These are phyloP conservation scores for Sciurus niger DNA, from an alignment of 2,113 vertebrate genomes.

Conservation along the genomic window DNA sequence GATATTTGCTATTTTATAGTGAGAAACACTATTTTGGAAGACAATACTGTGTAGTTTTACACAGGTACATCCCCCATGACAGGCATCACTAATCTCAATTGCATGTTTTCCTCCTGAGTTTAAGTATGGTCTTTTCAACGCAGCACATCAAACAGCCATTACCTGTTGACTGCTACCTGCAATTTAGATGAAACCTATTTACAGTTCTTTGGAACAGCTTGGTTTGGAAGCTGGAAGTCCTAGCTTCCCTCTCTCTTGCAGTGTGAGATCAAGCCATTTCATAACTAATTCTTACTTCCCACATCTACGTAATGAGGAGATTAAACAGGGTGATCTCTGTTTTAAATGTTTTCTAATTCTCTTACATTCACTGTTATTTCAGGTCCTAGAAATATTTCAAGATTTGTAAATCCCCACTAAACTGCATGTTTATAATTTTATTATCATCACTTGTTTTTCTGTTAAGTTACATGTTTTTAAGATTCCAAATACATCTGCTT, in stretches of 20 bases:
- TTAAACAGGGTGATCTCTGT: not conserved
- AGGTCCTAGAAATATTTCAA: not conserved
- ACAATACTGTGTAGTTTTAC: not conserved
- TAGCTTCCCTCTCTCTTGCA: not conserved
- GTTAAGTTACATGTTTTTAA: not conserved
- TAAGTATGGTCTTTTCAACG: not conserved
- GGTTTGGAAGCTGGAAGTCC: not conserved
- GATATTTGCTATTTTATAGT: not conserved
- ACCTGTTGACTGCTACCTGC: not conserved
- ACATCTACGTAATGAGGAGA: not conserved
- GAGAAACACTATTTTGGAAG: not conserved
- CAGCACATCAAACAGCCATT: not conserved
- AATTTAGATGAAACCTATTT: not conserved
- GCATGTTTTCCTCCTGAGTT: not conserved
- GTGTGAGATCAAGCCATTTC: not conserved
- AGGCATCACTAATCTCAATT: not conserved
- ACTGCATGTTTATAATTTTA: not conserved
- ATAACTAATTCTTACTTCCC: not conserved
- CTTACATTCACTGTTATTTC: not conserved
- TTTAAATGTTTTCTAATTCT: conserved; percentile 20
- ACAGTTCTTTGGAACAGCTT: not conserved
- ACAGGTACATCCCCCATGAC: not conserved
- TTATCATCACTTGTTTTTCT: not conserved
- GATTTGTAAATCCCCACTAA: not conserved
- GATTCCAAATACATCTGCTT: not conserved